phyloP scores from a whole-genome alignment of 2,888 invertebrate species.

The Hermaeophaga mercurialis region DNA sequence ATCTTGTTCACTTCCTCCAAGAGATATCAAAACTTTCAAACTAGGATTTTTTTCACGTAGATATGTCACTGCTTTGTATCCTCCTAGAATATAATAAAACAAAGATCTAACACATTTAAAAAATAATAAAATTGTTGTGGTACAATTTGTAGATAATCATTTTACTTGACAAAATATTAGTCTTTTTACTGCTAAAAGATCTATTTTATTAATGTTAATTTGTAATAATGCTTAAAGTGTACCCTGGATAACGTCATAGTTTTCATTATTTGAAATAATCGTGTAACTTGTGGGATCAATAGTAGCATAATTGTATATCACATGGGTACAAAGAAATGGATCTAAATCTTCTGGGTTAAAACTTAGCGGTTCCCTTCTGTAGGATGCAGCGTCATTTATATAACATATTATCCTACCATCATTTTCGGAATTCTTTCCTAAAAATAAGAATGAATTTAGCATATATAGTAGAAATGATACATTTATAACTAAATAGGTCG shows the following conservation, averaged over 20 bases:
- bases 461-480: too few species aligned
- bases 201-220: too few species aligned
- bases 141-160: too few species aligned
- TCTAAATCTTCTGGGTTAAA: slow-evolving; percentile 70
- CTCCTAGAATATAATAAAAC: slow-evolving; percentile 67
- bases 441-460: slow-evolving; percentile 6
- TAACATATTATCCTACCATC: slow-evolving; percentile 67
- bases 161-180: too few species aligned
- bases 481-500: too few species aligned
- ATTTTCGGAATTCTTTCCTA: slow-evolving; percentile 15
- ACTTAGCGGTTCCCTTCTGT: slow-evolving; percentile 69
- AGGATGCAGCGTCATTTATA: slow-evolving; percentile 69
- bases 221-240: too few species aligned
- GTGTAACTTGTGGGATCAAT: slow-evolving; percentile 69
- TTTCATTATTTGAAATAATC: slow-evolving; percentile 68
- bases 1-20: slow-evolving; percentile 70
- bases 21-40: slow-evolving; percentile 72
- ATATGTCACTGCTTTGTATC: slow-evolving; percentile 72
- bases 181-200: too few species aligned
- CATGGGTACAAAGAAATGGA: slow-evolving; percentile 71
- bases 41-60: slow-evolving; percentile 70
- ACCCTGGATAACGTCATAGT: slow-evolving; percentile 76
- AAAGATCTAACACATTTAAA: too few species aligned
- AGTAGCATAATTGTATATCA: slow-evolving; percentile 74
- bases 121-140: too few species aligned